Evolutionary conservation across 2,888 invertebrate genomes (phyloP).

Genomic region (Eupithecia pulchellata): DNA sequence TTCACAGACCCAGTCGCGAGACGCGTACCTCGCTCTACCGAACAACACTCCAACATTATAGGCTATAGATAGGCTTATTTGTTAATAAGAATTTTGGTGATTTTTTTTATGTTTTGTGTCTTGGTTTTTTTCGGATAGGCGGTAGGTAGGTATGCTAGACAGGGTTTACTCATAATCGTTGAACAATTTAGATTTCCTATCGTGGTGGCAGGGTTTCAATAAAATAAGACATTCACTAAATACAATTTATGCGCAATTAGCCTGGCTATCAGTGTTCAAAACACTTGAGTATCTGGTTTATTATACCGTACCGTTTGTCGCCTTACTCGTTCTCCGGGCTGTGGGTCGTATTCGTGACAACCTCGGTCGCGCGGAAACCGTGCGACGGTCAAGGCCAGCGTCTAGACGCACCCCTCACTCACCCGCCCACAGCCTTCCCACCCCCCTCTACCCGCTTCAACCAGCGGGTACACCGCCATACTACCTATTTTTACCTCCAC

Average conservation of each 20-base stretch:
- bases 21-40: slow-evolving; percentile 69
- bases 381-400: slow-evolving; percentile 81
- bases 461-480: slow-evolving; percentile 52
- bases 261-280: not conserved
- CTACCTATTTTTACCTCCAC: slow-evolving; percentile 70
- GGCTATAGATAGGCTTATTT: slow-evolving; percentile 45
- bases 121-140: not conserved
- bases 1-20: slow-evolving; percentile 77
- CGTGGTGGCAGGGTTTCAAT: not conserved
- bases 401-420: slow-evolving; percentile 74
- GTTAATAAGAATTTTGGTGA: slow-evolving; percentile 16
- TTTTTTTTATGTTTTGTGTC: not conserved
- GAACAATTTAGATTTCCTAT: not conserved
- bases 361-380: slow-evolving; percentile 81
- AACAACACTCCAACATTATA: slow-evolving; percentile 70
- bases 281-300: not conserved
- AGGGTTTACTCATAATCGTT: not conserved
- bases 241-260: not conserved
- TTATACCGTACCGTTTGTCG: slow-evolving; percentile 44
- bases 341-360: slow-evolving; percentile 73
- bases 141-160: not conserved
- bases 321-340: slow-evolving; percentile 76
- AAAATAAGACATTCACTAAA: not conserved
- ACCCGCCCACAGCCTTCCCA: slow-evolving; percentile 48
- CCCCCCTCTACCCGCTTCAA: slow-evolving; percentile 49